Conservation (phyloP, 2,113 vertebrate genomes). For the Otocyon megalotis region DNA sequence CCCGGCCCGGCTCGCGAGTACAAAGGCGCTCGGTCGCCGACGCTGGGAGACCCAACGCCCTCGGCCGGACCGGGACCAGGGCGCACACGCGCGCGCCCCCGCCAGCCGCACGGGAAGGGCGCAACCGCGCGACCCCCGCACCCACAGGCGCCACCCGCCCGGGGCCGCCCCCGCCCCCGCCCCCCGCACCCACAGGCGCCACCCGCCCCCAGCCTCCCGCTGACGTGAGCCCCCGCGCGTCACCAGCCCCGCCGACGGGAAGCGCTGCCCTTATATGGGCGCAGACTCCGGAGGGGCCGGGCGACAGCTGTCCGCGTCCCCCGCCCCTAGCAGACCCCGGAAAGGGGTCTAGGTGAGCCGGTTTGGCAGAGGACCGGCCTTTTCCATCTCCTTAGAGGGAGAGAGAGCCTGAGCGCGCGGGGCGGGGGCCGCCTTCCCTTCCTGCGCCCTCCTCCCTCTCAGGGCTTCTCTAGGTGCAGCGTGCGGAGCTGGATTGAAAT, state of each 20-base stretch:
- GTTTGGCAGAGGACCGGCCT: neutral
- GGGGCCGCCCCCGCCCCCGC: fast-evolving
- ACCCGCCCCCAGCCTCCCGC: neutral
- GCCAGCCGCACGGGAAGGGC: neutral
- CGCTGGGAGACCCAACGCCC: neutral
- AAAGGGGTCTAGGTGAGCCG: neutral
- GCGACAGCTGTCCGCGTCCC: slow-evolving; percentile 47
- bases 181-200: fast-evolving
- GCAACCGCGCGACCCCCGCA: fast-evolving
- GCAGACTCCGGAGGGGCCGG: neutral
- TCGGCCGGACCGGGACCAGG: neutral
- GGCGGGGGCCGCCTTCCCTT: neutral
- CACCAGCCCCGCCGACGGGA: slow-evolving; percentile 74
- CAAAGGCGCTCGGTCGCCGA: neutral
- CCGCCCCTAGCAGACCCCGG: neutral
- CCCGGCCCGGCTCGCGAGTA: neutral
- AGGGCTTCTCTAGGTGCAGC: neutral
- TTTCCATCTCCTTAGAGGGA: neutral
- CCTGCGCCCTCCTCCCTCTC: neutral
- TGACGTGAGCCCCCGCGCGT: slow-evolving; percentile 83
- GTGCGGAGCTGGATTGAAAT: neutral
- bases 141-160: neutral
- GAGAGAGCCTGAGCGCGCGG: no score
- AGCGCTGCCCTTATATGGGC: slow-evolving; percentile 85
- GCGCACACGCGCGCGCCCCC: fast-evolving